phyloP scores from a whole-genome alignment of 2,888 invertebrate genomes.

The Biston betularia region DNA sequence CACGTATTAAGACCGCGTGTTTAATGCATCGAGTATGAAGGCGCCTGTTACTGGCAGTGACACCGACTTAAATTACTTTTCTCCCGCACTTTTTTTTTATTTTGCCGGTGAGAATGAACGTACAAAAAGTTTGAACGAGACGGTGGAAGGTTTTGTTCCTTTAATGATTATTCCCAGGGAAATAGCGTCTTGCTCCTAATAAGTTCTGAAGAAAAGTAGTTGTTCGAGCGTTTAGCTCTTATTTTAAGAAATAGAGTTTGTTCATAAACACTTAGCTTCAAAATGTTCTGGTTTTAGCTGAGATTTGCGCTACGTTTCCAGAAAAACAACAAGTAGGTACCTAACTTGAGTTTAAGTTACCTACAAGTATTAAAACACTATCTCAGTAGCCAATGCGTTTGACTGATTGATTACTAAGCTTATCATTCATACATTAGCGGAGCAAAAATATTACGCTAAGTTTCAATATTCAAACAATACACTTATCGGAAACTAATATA shows the following conservation, averaged over 20 bases:
- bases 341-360: too few species aligned
- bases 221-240: background rate
- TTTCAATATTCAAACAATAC: too few species aligned
- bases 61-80: conserved; percentile 61
- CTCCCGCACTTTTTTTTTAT: conserved; percentile 47
- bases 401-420: too few species aligned
- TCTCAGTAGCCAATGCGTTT: too few species aligned
- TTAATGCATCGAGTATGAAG: conserved; percentile 61
- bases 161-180: conserved; percentile 10
- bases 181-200: conserved; percentile 4
- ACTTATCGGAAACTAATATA: too few species aligned
- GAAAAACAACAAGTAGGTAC: background rate
- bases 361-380: too few species aligned
- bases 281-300: background rate
- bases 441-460: too few species aligned
- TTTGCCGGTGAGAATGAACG: conserved; percentile 39
- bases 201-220: conserved; percentile 4
- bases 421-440: too few species aligned
- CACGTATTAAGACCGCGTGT: conserved; percentile 51
- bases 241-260: background rate
- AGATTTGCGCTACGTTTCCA: background rate
- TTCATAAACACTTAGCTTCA: background rate
- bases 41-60: conserved; percentile 51
- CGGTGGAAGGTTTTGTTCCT: conserved; percentile 9
- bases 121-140: conserved; percentile 25